Evolutionary conservation across 2,113 vertebrate species (phyloP), one percentile per base, ranked within the genome.

Genomic region (Puntigrus tetrazona): DNA sequence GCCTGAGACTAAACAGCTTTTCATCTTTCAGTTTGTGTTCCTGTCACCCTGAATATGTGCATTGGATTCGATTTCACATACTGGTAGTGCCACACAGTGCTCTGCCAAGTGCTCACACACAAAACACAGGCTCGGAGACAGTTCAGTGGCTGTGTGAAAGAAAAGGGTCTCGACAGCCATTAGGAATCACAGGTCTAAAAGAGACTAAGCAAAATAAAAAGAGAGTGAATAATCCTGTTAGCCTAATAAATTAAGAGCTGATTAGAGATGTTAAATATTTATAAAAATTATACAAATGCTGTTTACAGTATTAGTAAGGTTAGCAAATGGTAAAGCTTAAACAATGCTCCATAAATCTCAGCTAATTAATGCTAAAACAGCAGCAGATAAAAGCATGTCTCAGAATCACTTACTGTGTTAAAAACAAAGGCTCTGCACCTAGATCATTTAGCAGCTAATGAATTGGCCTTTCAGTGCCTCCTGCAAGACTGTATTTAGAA

Each of bases 401-500:
- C 78, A 86, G 87, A 91, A 92, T 84, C 85, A 85, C 87, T 87
- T 59, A 85, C 75, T 73, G 84, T 86, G 86, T 78, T 65, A 85
- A 84, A 87, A 79, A 90, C 87, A 92, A 91, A 90, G 84, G 86
- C 87, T 87, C 88, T 86, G 87, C 85, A 88, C 86, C 86, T 87
- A 77, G 88, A 84, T 91, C 75, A 90, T 90, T 91, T 89, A 87
- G 85, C 88, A 86, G 88, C 88, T 92, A 89, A 91, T 92, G 84
- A 92, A 90, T 88, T 91, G 88, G 89, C 89, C 87, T 77, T 87
- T 89, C 81, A 81, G 34, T 81, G 43, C 78, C 57, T 77, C 74
- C 59, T 86, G 78, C 81, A 85, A 41, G 52, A 47, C 61, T 50
- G 47, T 47, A 13, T 67, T 65, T 67, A 67, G 8, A 67, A 31